Evolutionary conservation across 2,797 vertebrate species (phyloP).

Genomic region (Pipistrellus kuhlii): DNA sequence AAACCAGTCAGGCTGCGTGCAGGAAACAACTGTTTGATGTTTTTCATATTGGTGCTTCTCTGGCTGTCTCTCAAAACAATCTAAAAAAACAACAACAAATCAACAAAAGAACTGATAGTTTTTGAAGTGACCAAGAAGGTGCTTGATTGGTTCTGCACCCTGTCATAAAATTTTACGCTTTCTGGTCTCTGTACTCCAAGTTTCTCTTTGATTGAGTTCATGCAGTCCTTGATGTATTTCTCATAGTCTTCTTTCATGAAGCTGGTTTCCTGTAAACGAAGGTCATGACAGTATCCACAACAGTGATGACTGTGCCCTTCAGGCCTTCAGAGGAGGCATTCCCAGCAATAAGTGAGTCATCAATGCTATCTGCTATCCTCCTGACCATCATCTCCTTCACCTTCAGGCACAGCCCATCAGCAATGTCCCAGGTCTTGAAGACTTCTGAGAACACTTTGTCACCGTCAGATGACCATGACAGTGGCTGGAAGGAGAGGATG

Average conservation of each 20-base stretch:
- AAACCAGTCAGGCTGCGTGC: too few relatives aligned
- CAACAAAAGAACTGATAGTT: neutral
- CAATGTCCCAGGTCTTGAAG: neutral
- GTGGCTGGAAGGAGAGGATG: neutral
- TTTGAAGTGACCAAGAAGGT: neutral
- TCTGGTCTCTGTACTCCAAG: neutral
- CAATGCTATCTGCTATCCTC: neutral
- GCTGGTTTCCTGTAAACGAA: neutral
- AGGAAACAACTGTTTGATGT: too few relatives aligned
- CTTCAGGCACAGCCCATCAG: neutral
- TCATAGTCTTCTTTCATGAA: neutral
- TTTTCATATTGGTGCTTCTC: too few relatives aligned
- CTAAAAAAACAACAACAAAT: neutral
- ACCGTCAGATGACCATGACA: neutral
- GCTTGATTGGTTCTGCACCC: neutral
- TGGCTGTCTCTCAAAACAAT: too few relatives aligned
- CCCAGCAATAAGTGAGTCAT: neutral
- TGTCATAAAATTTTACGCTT: neutral
- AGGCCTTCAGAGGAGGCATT: neutral
- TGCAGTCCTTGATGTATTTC: neutral
- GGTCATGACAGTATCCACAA: neutral
- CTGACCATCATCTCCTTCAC: neutral
- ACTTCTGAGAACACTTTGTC: neutral
- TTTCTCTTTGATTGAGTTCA: neutral
- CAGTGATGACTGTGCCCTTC: neutral